Conservation (phyloP, 2,113 vertebrate genomes). For the Alethe diademata region DNA sequence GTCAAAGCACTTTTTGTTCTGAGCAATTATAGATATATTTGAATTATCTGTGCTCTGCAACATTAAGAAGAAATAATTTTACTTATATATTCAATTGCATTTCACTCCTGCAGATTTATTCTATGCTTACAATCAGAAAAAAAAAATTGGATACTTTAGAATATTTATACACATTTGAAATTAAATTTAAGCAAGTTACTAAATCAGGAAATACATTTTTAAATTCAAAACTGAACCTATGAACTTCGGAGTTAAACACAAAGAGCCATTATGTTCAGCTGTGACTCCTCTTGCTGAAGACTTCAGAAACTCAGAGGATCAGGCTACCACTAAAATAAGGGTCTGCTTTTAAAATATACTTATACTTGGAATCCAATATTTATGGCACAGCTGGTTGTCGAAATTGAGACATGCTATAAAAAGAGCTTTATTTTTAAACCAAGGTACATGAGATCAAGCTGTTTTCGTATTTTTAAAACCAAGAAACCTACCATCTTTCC, state of each 20-base stretch:
- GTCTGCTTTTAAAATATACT: neutral
- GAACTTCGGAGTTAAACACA: neutral
- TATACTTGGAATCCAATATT: neutral
- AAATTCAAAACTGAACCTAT: neutral
- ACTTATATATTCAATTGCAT: neutral
- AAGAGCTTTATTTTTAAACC: slow-evolving; percentile 37
- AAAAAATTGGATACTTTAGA: neutral
- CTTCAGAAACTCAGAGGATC: neutral
- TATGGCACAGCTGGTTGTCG: neutral
- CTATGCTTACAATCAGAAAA: neutral
- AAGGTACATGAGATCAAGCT: slow-evolving; percentile 24
- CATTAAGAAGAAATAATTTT: slow-evolving; percentile 44
- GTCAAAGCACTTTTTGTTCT: slow-evolving; percentile 98
- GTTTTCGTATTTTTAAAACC: neutral
- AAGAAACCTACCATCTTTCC: neutral
- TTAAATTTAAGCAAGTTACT: neutral
- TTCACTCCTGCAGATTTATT: neutral
- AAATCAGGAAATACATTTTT: neutral
- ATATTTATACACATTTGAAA: neutral
- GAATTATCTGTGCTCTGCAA: slow-evolving; percentile 86
- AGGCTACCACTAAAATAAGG: neutral
- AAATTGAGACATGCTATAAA: slow-evolving; percentile 8
- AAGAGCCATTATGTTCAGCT: neutral
- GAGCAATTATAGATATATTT: slow-evolving; percentile 89
- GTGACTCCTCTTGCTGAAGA: neutral